These are phyloP conservation scores for Penaeus vannamei DNA, from an alignment of 1,140 invertebrate genomes.

Conservation along the genomic window DNA sequence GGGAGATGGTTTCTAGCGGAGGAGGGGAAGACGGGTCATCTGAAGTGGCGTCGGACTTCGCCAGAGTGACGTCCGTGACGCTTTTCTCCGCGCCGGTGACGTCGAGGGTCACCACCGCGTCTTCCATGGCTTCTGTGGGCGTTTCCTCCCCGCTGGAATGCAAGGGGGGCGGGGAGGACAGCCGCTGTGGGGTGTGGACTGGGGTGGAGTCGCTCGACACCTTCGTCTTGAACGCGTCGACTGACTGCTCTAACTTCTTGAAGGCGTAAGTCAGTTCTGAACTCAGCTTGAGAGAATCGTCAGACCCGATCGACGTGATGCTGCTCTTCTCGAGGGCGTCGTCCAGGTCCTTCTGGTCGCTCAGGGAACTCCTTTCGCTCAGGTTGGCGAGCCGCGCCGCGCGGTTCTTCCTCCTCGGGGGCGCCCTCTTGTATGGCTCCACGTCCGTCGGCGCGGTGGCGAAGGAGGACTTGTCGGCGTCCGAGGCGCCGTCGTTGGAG, in stretches of 20 bases:
- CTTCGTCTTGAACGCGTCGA: slow-evolving; percentile 51
- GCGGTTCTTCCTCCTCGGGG: slow-evolving; percentile 40
- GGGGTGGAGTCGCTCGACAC: slow-evolving; percentile 33
- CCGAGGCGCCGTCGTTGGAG: slow-evolving; percentile 26
- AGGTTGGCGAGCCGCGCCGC: slow-evolving; percentile 13
- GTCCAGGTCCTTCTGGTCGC: slow-evolving; percentile 39
- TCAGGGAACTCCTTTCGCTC: slow-evolving; percentile 31
- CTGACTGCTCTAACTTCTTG: slow-evolving; percentile 48
- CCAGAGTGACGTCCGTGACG: too few relatives aligned
- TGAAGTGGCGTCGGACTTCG: too few relatives aligned
- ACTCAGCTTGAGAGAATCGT: slow-evolving; percentile 50
- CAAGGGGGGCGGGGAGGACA: slow-evolving; percentile 35
- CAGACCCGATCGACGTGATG: slow-evolving; percentile 43
- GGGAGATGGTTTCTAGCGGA: too few relatives aligned
- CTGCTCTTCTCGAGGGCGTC: slow-evolving; percentile 42
- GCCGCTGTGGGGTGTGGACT: slow-evolving; percentile 32
- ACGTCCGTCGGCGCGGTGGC: slow-evolving; percentile 53
- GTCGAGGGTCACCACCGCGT: neutral
- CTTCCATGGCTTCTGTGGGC: slow-evolving; percentile 3
- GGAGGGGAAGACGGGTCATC: too few relatives aligned
- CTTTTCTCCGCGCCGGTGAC: neutral
- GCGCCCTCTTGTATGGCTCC: slow-evolving; percentile 38
- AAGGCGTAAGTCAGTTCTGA: slow-evolving; percentile 54
- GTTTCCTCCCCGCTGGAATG: slow-evolving; percentile 47
- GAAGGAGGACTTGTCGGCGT: slow-evolving; percentile 52